Conservation (phyloP, 2,797 vertebrate genomes). For the Xenentodon cancila region DNA sequence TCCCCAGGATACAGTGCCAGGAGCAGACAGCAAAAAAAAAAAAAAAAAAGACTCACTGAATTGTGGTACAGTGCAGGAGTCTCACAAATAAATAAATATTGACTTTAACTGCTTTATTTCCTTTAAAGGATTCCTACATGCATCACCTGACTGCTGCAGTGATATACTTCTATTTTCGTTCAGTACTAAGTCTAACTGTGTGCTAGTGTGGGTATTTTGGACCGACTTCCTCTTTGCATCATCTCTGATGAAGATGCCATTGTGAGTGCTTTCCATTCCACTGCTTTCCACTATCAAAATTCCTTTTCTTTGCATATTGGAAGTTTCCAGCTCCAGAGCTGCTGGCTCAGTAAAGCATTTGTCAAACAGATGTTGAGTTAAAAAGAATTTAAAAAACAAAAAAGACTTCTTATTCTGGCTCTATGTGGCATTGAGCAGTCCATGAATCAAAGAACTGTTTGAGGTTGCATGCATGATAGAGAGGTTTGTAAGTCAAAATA, state of each 20-base stretch:
- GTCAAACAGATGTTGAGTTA: constrained; percentile 70
- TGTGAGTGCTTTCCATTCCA: constrained; percentile 67
- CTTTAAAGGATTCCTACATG: constrained; percentile 35
- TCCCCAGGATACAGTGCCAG: constrained; percentile 47
- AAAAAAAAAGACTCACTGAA: constrained; percentile 44
- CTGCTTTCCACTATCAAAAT: constrained; percentile 53
- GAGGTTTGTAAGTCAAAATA: constrained; percentile 29
- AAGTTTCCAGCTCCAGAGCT: constrained; percentile 64
- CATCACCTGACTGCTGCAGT: constrained; percentile 15
- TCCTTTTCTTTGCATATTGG: constrained; percentile 55
- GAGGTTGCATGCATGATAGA: constrained; percentile 28
- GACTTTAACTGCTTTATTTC: constrained; percentile 58
- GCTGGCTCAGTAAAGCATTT: constrained; percentile 41
- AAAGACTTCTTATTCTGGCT: constrained; percentile 29
- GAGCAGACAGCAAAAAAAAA: constrained; percentile 10
- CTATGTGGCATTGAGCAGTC: constrained; percentile 35
- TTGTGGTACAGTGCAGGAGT: constrained; percentile 55
- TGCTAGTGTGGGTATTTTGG: constrained; percentile 18
- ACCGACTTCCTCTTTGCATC: constrained; percentile 41
- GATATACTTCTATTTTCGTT: constrained; percentile 16
- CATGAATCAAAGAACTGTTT: constrained; percentile 53
- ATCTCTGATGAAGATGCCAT: constrained; percentile 55
- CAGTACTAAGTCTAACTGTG: constrained; percentile 1
- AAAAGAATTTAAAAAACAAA: constrained; percentile 1
- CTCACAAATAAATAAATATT: constrained; percentile 59